Evolutionary conservation across 2,888 invertebrate species (phyloP).

Genomic region (Drosophila flavopinicola): DNA sequence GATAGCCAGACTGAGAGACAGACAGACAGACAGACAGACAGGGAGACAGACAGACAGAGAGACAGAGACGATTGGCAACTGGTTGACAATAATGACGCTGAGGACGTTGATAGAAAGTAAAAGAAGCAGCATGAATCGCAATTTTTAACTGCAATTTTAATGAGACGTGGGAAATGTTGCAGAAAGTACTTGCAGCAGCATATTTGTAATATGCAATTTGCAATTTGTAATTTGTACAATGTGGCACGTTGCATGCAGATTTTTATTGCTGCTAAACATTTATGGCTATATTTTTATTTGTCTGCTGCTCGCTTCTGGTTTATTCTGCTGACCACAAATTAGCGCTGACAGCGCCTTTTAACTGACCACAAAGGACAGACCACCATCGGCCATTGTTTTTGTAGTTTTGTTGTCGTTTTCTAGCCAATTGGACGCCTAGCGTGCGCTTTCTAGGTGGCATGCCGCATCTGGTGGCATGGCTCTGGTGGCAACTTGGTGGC

Average conservation of each 20-base stretch:
- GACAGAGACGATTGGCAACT: slow-evolving; percentile 62
- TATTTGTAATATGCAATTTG: slow-evolving; percentile 66
- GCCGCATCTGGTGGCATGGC: slow-evolving; percentile 48
- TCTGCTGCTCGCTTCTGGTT: slow-evolving; percentile 24
- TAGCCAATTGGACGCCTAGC: slow-evolving; percentile 78
- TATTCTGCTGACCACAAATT: slow-evolving; percentile 62
- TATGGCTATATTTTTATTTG: slow-evolving; percentile 76
- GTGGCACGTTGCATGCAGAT: slow-evolving; percentile 78
- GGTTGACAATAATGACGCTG: slow-evolving; percentile 74
- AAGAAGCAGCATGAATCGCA: slow-evolving; percentile 45
- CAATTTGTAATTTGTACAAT: slow-evolving; percentile 65
- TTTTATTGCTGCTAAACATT: slow-evolving; percentile 64
- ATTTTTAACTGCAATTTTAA: slow-evolving; percentile 77
- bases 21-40: slow-evolving; percentile 29
- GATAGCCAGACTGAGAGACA: slow-evolving; percentile 43
- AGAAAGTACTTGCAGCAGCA: slow-evolving; percentile 3
- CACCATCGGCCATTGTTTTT: slow-evolving; percentile 25
- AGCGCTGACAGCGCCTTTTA: slow-evolving; percentile 73
- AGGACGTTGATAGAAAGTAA: slow-evolving; percentile 69
- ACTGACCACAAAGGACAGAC: slow-evolving; percentile 63
- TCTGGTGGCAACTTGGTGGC: no score
- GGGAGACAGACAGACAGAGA: slow-evolving; percentile 26
- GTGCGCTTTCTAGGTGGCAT: slow-evolving; percentile 76
- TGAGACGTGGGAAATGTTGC: slow-evolving; percentile 76
- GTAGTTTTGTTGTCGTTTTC: slow-evolving; percentile 23